phyloP scores from a whole-genome alignment of 2,888 invertebrate species.

The Bimastos eiseni region DNA sequence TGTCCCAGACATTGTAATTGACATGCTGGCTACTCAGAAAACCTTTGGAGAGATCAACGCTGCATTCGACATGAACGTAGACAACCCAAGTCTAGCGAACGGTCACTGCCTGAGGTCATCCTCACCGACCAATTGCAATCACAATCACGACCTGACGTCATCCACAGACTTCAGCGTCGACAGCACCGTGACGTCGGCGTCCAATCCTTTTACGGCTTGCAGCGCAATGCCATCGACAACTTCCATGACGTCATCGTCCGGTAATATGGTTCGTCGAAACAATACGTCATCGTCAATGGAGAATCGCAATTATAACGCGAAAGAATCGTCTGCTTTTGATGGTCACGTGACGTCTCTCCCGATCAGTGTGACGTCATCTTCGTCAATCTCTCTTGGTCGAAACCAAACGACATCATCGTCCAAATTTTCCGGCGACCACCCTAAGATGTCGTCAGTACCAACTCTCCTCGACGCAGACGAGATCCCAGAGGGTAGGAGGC shows the following conservation, averaged over 20 bases:
- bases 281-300: background rate
- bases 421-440: background rate
- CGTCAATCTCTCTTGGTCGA: background rate
- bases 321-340: background rate
- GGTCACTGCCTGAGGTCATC: background rate
- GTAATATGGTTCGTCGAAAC: background rate
- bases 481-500: background rate
- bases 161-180: background rate
- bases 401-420: background rate
- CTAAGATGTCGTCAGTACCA: background rate
- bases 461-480: background rate
- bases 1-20: too few species aligned
- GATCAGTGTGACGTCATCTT: background rate
- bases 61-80: background rate
- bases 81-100: background rate
- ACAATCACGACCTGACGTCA: background rate
- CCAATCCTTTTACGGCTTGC: background rate
- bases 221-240: background rate
- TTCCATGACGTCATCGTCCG: background rate
- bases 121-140: conserved; percentile 2
- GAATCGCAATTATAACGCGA: background rate
- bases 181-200: background rate
- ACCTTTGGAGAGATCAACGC: background rate
- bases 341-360: background rate
- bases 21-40: background rate